Percentiles rank a stretch among this genome's conserved stretches.
These are phyloP conservation scores for Halichoerus grypus DNA, from an alignment of 2,113 vertebrate genomes.

Conservation along the genomic window DNA sequence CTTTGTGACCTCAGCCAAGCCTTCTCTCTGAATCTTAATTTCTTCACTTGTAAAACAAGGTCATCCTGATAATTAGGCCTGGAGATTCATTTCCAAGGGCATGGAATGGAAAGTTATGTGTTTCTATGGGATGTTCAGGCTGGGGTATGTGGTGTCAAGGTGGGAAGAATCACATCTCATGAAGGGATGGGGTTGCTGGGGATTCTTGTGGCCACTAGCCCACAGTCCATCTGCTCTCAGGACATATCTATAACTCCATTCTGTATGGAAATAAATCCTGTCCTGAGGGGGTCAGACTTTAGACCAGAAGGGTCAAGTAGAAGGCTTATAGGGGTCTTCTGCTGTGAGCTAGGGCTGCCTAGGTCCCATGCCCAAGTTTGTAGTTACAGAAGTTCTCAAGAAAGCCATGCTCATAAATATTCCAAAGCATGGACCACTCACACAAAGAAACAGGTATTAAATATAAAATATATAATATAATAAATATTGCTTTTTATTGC, in stretches of 20 bases:
- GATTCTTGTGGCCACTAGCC: neutral
- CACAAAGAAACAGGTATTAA: neutral
- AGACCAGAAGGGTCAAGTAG: neutral
- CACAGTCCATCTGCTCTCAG: neutral
- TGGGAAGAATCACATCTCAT: neutral
- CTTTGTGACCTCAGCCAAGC: neutral
- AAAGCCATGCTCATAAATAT: neutral
- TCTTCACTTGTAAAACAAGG: neutral
- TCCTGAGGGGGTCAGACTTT: neutral
- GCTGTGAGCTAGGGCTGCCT: neutral
- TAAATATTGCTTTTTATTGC: neutral
- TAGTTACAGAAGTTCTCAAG: neutral
- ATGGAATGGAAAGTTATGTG: neutral
- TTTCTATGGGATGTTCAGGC: neutral
- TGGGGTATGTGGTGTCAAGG: neutral
- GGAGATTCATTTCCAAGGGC: neutral
- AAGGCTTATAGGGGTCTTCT: neutral
- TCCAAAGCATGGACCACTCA: neutral
- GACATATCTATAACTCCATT: neutral
- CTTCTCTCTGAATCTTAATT: neutral
- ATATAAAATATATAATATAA: neutral
- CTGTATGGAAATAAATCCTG: neutral
- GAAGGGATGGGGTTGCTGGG: neutral
- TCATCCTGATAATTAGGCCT: neutral
- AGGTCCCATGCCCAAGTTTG: accelerated